phyloP scores from a whole-genome alignment of 2,797 vertebrate genomes.

The Sebastes miniatus region DNA sequence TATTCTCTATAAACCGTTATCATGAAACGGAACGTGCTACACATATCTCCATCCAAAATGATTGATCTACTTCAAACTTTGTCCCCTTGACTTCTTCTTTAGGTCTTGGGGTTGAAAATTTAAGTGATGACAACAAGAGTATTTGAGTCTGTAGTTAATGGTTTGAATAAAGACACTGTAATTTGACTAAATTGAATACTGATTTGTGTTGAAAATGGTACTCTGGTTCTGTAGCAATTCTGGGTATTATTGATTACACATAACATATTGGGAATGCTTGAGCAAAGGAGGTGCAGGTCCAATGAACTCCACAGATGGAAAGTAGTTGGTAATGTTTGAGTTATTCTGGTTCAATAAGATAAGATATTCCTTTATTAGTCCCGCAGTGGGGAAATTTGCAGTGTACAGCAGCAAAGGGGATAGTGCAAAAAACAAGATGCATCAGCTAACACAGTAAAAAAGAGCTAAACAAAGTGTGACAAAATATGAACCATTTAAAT shows the following conservation, averaged over 20 bases:
- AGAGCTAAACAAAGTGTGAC: too few species aligned
- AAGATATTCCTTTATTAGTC: too few species aligned
- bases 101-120: background rate
- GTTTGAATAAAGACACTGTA: constrained; percentile 43
- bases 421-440: too few species aligned
- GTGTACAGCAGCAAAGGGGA: too few species aligned
- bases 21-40: background rate
- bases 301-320: background rate
- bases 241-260: too few species aligned
- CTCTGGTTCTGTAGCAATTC: background rate
- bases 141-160: background rate
- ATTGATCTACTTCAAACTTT: background rate
- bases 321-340: background rate
- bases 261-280: background rate
- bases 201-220: background rate
- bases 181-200: background rate
- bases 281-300: background rate
- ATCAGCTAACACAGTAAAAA: too few species aligned
- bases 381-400: too few species aligned
- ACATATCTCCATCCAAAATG: background rate
- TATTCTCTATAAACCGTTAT: background rate
- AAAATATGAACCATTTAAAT: too few species aligned
- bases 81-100: background rate
- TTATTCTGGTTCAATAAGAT: background rate
- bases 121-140: background rate